Percentiles rank a stretch among this genome's conserved stretches.
phyloP scores from a whole-genome alignment of 2,797 vertebrate genomes.

The Protonibea diacanthus region DNA sequence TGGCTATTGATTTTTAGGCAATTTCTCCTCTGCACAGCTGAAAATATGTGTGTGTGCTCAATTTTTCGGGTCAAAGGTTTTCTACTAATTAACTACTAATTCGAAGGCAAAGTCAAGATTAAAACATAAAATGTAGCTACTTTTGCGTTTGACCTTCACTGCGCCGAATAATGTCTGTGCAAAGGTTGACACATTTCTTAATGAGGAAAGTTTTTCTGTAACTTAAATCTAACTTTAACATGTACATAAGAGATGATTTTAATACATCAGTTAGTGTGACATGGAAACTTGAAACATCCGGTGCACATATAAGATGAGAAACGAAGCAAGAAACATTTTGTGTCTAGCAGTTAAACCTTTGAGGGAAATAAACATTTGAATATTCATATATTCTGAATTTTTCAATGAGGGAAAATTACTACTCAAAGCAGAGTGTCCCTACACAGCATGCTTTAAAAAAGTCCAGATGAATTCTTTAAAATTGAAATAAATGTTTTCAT shows the following conservation, averaged over 20 bases:
- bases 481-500: background rate
- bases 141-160: slow-evolving; percentile 5
- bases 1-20: background rate
- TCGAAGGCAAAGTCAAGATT: no score
- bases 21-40: background rate
- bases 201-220: background rate
- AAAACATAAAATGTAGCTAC: background rate
- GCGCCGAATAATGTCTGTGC: background rate
- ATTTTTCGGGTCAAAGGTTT: slow-evolving; percentile 8
- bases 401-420: background rate
- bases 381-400: background rate
- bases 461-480: background rate
- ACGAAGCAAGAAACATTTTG: background rate
- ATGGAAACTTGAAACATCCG: background rate
- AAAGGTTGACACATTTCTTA: slow-evolving; percentile 1
- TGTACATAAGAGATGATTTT: no score
- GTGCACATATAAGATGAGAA: background rate
- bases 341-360: background rate
- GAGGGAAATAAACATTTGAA: background rate
- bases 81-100: background rate
- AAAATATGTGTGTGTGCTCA: background rate
- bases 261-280: background rate
- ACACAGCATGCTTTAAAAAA: background rate
- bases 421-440: background rate
- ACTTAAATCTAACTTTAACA: no score